Evolutionary conservation across 2,888 invertebrate genomes (phyloP), one percentile per base, ranked within the genome.

Genomic region (Napeogenes sylphis): DNA sequence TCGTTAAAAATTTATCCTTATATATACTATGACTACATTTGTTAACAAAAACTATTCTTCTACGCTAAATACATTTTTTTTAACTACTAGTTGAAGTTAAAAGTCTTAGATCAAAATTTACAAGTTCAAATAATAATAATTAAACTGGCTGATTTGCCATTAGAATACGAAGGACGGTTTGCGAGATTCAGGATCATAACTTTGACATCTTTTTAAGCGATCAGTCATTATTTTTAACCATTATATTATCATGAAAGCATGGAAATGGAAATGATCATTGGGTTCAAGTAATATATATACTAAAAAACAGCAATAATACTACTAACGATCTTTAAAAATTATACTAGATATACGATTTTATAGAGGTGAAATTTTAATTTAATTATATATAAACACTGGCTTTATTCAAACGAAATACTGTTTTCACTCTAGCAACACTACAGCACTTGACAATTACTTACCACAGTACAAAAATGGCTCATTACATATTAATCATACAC

Each of bases 21-120:
- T 67, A 71, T 68, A 72, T 73, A 76, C 71, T 78, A 79, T 82
- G 83, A 78, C 77, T 82, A 84, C 81, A 86, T 84, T 83, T 85
- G 82, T 86, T 85, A 84, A 82, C 75, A 82, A 83, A 75, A 85
- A 70, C 83, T 90, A 89, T 90, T 90, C 90, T 90, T 90, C 90
- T 89, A 90, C 82, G 85, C 87, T 89, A 86, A 83, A 83, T 81
- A 86, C 82, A 84, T 86, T 82, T 83, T 85, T 84, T 82, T 81
- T 72, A 84, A 82, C 73, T 81, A 82, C 64, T 77, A 74, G 73
- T 80, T 74, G 71, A 72, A 80, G 79, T 74, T 78, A 79, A 75
- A 82, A 70, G 77, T 83, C 81, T 86, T 85, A 87, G 83, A 75
- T 82, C 78, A 85, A 80, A 71, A 67, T 75, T 76, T 75, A 74